A percentile compares a stretch with the other conserved stretches of the same genome.
Evolutionary conservation across 2,888 invertebrate species (phyloP).

Genomic region (Drosophila conformis): DNA sequence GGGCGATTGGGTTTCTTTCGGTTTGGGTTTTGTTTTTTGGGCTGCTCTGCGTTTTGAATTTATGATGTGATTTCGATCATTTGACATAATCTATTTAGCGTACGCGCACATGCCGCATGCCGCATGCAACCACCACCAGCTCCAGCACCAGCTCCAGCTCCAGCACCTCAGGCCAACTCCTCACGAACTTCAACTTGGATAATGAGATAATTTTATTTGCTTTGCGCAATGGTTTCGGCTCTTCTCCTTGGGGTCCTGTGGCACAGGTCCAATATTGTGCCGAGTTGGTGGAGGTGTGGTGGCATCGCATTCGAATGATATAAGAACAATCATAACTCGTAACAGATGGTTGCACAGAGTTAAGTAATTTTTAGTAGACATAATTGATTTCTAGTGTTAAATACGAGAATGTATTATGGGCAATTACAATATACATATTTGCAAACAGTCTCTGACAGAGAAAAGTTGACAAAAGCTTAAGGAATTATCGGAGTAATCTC

Average conservation of each 20-base stretch:
- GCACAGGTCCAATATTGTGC: constrained; percentile 7
- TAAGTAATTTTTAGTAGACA: constrained; percentile 30
- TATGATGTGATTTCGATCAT: constrained; percentile 84
- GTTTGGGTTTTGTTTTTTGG: constrained; percentile 11
- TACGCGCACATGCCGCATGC: constrained; percentile 45
- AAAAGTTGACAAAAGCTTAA: neutral
- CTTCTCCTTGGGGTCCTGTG: constrained; percentile 11
- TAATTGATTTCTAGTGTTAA: constrained; percentile 52
- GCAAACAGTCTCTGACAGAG: neutral
- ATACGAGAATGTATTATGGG: constrained; percentile 2
- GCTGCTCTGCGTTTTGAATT: constrained; percentile 68
- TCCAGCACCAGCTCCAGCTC: neutral
- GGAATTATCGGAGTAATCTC: neutral
- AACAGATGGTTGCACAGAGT: constrained; percentile 14
- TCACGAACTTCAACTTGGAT: constrained; percentile 34
- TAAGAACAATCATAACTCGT: constrained; percentile 28
- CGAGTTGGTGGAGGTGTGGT: constrained; percentile 14
- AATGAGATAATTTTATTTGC: constrained; percentile 83
- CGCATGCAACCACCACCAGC: constrained; percentile 9
- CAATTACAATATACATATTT: neutral
- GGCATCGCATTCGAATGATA: constrained; percentile 38
- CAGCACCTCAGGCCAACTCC: constrained; percentile 40
- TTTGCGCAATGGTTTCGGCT: constrained; percentile 71
- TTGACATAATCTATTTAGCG: constrained; percentile 84
- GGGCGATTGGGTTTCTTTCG: constrained; percentile 26